Evolutionary conservation across 2,113 vertebrate genomes (phyloP), one percentile per base, ranked within the genome.

Genomic region (Pavo muticus): DNA sequence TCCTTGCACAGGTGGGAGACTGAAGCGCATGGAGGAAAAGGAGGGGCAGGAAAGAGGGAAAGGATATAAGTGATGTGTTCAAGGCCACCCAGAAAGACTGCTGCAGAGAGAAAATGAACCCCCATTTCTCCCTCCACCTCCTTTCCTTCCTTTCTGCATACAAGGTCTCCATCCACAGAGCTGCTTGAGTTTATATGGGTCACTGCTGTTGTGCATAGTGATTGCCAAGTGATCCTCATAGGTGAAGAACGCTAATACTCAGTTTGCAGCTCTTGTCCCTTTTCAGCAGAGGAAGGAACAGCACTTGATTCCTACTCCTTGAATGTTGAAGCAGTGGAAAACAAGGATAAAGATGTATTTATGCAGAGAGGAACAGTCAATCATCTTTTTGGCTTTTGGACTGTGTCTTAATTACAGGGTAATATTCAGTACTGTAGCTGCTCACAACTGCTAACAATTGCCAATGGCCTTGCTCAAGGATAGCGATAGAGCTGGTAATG

Each of bases 11-110:
- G 76, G 80, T 87, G 83, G 88, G 65, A 90, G 37, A 40, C 27
- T 68, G 23, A 91, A 90, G 65, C 68, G 73, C 11, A 68, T 80
- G 71, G 74, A 87, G 78, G 56, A 37, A 84, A 81, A 93, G 94
- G 87, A 93, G 80, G 57, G 69, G 88, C 76, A 90, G 91, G 88
- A 83, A 79, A 52, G 50, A 71, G 72, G 40, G 39, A 39, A 93
- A 94, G 68, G 79, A 92, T 94, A 92, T 94, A 65, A 93, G 20
- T 30, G 69, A 71, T 93, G 83, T 42, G 27, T 37, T 84, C 88
- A 86, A 72, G 91, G 91, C 94, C 91, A 96, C 93, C 88, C 96
- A 95, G 93, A 70, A 91, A 90, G 95, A 59, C 48, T 61, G 57
- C 5, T 84, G 44, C 52, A 40, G 18, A 37, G 18, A 86, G 69